Base-by-base conservation (phyloP, 2,888 invertebrate species). In the Neoscelio sp. region DNA sequence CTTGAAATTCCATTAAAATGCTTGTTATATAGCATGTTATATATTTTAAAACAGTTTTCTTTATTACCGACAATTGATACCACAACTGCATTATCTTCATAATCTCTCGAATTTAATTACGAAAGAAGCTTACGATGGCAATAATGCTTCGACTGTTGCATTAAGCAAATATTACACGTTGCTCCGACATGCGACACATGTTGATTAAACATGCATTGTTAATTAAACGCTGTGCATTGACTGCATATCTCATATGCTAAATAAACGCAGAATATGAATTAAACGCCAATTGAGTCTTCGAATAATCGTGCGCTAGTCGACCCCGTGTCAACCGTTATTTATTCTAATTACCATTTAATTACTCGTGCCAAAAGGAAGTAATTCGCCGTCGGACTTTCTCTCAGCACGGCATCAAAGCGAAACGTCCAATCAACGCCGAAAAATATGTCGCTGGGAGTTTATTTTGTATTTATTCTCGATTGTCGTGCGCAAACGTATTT, bases 291-390 rank as follows among this genome's bases (percentile, higher is more conserved):
- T 44, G 67, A 67, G 54, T 58, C 54, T 56, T 58, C 68, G 56
- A 68, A 56, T 68, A 48, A 58, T 56, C 56, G 67, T 35, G 56
- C 44, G 26, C 44, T 35, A 40, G 40, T 50, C 64, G 38, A 40
- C 40, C 64, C 35, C 64, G 40, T 50, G 40, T 64, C 50, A 50
- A 50, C 44, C 56, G 56, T 68, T 68, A 68, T 68, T 56, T 56
- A 68, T 68, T 54, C 56, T 68, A 68, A 68, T 68, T 54, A 68
- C 46, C 56, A 56, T 68, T 68, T 68, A 56, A 68, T 68, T 46
- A 38, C 44, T 56, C 46, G 54, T 46, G 42, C 35, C 23, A 68
- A 68, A 68, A 68, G 67, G 46, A 46, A 68, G 26, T 50, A 44
- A 54, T 46, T 68, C 23, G 35, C 17, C 46, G 12, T 26, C 35